Evolutionary conservation across 2,888 invertebrate genomes (phyloP), one percentile per base, ranked within the genome.

Genomic region (Proisotoma minuta): DNA sequence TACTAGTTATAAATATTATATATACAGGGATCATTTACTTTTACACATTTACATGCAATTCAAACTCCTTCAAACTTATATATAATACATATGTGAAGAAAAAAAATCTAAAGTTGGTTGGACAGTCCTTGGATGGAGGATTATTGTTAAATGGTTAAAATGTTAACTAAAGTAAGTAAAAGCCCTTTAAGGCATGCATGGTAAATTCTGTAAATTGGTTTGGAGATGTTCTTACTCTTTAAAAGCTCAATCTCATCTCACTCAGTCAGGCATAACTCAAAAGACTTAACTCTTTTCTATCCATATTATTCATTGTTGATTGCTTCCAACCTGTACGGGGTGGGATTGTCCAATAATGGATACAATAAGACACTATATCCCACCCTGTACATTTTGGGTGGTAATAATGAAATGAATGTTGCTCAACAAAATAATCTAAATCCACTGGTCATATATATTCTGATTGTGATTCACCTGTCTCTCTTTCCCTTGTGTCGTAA

Each of bases 171-270:
- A 63, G 59, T 48, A 54, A 52, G 50, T 62, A 66, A 62, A 60
- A 63, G 62, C 59, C 65, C 60, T 63, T 57, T 57, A 57, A 60
- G 64, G 64, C 64, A 67, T 64, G 67, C 67, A 64, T 67, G 67
- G 60, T 64, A 64, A 67, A n/a, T n/a, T n/a, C n/a, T n/a, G n/a
- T n/a, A n/a, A n/a, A 67, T 67, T 64, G 60, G 62, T 62, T 52
- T 65, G 49, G 39, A 53, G 40, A 5, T 43, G 43, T 43, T 43
- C 18, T 15, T 18, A 43, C 43, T 18, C 43, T 43, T 56, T 43
- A 56, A 56, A 56, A 56, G 43, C 56, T 56, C 56, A 56, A 56
- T 56, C 56, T 56, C 56, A 56, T 56, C 56, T 54, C 56, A 56
- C 47, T 47, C 56, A 43, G 43, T 56, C 56, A 56, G 54, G 56